Evolutionary conservation across 2,797 vertebrate genomes (phyloP).

Genomic region (Tapera naevia): DNA sequence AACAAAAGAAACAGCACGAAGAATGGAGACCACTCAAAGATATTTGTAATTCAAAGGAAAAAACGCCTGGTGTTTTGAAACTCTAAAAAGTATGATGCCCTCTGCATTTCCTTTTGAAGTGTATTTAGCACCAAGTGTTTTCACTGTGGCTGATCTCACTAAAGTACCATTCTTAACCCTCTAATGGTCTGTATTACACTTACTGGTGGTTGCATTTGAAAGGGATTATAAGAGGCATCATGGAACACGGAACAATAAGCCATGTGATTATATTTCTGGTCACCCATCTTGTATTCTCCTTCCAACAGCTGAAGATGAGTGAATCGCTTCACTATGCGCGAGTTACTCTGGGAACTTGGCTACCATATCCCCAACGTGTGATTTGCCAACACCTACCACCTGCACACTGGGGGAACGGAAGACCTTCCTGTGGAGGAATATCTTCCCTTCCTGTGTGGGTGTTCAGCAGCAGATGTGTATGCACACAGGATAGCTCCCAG

Average conservation of each 20-base stretch:
- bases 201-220: too few relatives aligned
- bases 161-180: background rate
- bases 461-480: conserved; percentile 56
- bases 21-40: background rate
- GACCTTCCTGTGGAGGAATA: conserved; percentile 59
- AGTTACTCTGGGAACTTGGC: conserved; percentile 55
- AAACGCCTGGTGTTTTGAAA: background rate
- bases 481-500: conserved; percentile 49
- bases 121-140: background rate
- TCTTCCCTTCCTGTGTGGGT: conserved; percentile 64
- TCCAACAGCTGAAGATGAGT: background rate
- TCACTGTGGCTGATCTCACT: background rate
- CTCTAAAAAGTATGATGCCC: background rate
- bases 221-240: background rate
- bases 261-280: background rate
- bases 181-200: background rate
- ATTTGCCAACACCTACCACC: conserved; percentile 60
- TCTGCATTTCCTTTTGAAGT: background rate
- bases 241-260: background rate
- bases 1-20: background rate
- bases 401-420: conserved; percentile 34
- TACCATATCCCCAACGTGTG: background rate
- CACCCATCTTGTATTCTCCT: conserved; percentile 23
- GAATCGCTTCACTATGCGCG: background rate
- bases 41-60: background rate